A percentile compares a stretch with the other conserved stretches of the same genome.
Conservation (phyloP, 2,888 invertebrate genomes). For the Athetis lepigone region DNA sequence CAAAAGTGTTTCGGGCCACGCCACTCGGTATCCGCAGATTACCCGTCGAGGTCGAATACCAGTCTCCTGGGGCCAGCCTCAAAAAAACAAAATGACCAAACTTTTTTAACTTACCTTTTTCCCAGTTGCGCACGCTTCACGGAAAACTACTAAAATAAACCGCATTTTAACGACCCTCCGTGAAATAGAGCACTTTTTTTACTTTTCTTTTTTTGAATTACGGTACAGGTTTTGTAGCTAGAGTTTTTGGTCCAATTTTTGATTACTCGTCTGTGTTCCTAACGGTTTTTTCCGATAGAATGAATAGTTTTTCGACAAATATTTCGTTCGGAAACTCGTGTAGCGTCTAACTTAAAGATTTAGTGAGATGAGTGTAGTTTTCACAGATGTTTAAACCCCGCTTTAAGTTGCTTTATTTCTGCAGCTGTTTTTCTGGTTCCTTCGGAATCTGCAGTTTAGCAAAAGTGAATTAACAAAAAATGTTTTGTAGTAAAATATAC, state of each 20-base stretch:
- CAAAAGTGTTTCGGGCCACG: slow-evolving; percentile 52
- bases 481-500: too few species aligned
- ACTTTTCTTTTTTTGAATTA: slow-evolving; percentile 58
- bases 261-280: slow-evolving; percentile 37
- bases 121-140: slow-evolving; percentile 59
- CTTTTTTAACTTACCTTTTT: slow-evolving; percentile 59
- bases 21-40: slow-evolving; percentile 65
- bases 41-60: slow-evolving; percentile 61
- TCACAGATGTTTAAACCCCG: background rate
- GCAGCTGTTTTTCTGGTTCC: background rate
- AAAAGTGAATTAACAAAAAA: too few species aligned
- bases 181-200: slow-evolving; percentile 65
- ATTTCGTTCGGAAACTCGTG: slow-evolving; percentile 7
- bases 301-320: slow-evolving; percentile 38
- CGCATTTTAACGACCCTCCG: slow-evolving; percentile 68
- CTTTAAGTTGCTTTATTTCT: background rate
- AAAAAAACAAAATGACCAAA: slow-evolving; percentile 54
- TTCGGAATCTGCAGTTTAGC: background rate
- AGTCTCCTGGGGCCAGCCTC: slow-evolving; percentile 50
- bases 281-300: slow-evolving; percentile 37
- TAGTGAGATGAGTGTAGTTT: slow-evolving; percentile 1
- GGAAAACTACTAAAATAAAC: slow-evolving; percentile 72
- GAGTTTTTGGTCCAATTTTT: slow-evolving; percentile 55
- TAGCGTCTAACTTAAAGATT: slow-evolving; percentile 15
- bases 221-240: slow-evolving; percentile 53